Evolutionary conservation across 1,140 invertebrate species (phyloP).

Genomic region (Ostrea denselamellosa): DNA sequence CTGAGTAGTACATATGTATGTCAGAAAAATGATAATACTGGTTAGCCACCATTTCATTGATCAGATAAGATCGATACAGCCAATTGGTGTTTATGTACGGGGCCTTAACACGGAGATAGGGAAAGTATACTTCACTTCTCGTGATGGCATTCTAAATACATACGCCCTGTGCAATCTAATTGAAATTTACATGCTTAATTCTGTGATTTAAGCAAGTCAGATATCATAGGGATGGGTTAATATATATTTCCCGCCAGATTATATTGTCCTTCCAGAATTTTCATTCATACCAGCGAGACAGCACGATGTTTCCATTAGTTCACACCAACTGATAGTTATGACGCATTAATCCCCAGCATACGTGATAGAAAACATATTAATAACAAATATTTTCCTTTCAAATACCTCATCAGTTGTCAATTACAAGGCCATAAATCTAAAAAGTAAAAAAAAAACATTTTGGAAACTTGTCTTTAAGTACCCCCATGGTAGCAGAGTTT

Average conservation of each 20-base stretch:
- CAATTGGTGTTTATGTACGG: background rate
- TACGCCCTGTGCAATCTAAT: background rate
- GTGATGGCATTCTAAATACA: background rate
- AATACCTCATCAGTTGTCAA: too few relatives aligned
- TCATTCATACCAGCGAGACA: background rate
- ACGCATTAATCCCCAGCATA: background rate
- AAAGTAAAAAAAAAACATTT: too few relatives aligned
- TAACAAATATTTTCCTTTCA: background rate
- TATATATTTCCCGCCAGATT: background rate
- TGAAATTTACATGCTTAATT: background rate
- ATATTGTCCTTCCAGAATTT: background rate
- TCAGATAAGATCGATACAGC: background rate
- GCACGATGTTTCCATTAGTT: background rate
- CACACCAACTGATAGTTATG: background rate
- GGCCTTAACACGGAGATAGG: background rate
- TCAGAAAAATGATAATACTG: background rate
- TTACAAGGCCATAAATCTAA: too few relatives aligned
- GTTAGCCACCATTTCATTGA: background rate
- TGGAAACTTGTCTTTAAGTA: too few relatives aligned
- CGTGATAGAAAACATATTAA: background rate
- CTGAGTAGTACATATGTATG: background rate
- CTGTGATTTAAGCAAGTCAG: conserved; percentile 29
- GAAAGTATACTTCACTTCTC: background rate
- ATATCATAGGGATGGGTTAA: background rate
- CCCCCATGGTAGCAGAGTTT: too few relatives aligned